Conservation (phyloP, 2,888 invertebrate species). For the Didymodactylos carnosus region DNA sequence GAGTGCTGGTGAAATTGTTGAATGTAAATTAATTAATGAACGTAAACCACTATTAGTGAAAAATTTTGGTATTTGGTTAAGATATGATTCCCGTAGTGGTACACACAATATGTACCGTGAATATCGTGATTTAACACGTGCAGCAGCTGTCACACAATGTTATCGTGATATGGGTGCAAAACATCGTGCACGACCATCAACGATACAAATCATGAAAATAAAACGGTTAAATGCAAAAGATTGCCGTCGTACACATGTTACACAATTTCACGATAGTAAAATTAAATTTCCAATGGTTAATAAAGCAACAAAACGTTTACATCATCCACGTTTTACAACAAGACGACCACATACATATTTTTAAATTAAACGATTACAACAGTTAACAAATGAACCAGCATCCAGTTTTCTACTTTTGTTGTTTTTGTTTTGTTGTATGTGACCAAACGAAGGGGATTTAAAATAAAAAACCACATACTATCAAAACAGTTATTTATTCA, state of each 20-base stretch:
- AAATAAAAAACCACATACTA: too few species aligned
- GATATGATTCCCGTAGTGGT: constrained; percentile 92
- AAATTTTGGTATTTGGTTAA: constrained; percentile 97
- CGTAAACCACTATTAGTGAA: constrained; percentile 80
- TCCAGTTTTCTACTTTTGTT: too few species aligned
- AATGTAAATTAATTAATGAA: constrained; percentile 56
- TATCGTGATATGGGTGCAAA: constrained; percentile 96
- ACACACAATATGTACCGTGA: constrained; percentile 98
- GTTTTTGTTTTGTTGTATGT: too few species aligned
- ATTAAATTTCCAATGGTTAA: constrained; percentile 54
- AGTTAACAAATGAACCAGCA: too few species aligned
- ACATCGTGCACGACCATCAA: constrained; percentile 88
- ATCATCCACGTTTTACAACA: constrained; percentile 12
- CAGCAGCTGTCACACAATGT: constrained; percentile 89
- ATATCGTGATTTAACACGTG: constrained; percentile 83
- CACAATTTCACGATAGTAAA: constrained; percentile 69
- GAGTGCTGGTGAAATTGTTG: constrained; percentile 90
- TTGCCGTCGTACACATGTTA: constrained; percentile 76
- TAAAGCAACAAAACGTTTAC: constrained; percentile 4
- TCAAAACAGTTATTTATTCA: too few species aligned
- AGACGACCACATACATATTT: constrained; percentile 11
- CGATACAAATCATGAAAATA: constrained; percentile 91
- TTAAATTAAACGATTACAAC: background rate
- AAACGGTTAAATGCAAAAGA: constrained; percentile 68
- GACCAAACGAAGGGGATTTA: too few species aligned